Base-by-base conservation (phyloP, 2,797 vertebrate species). In the Apogon hyalosoma region DNA sequence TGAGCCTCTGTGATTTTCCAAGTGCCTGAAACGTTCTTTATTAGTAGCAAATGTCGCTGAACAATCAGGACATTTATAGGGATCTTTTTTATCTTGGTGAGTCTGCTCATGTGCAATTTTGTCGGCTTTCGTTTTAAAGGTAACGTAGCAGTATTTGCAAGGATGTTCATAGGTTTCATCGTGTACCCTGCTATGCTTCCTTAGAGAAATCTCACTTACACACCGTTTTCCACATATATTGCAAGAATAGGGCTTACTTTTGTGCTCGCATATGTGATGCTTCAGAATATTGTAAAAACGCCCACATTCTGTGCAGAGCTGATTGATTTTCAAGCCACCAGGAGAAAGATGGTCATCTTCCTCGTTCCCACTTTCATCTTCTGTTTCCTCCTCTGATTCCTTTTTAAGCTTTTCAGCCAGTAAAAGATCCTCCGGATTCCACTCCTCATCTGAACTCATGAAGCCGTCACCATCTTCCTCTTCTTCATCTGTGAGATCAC, bases 41-140 rank as follows among this genome's bases (percentile, higher is more conserved):
- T 12, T 49, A 4, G 54, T 62, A 36, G 69, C 9, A 40, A 88
- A 91, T 0, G 47, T 51, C 43, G 60, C 13, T 0, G 79, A 50
- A 57, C 90, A 90, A 60, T 88, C 73, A 0, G 83, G 81, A 69
- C 90, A 91, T 54, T 80, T 73, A 36, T 86, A 90, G 0, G 77
- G 77, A 1, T 73, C 68, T 42, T 56, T 62, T 13, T 11, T 15
- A 4, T 56, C 66, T 14, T 42, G 31, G 19, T 88, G 87, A 1
- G 6, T 69, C 45, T 73, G 65, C 54, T 91, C 84, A 4, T 90
- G 90, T 28, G 74, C 73, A 0, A 68, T 52, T 73, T 89, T 90
- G 53, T 88, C 82, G 10, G 11, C 45, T 68, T 56, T 79, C 2
- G 72, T 80, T 65, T 71, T 83, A 68, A 91, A 88, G 0, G 69